Evolutionary conservation across 2,888 invertebrate species (phyloP).

Genomic region (Dryobotodes eremita): DNA sequence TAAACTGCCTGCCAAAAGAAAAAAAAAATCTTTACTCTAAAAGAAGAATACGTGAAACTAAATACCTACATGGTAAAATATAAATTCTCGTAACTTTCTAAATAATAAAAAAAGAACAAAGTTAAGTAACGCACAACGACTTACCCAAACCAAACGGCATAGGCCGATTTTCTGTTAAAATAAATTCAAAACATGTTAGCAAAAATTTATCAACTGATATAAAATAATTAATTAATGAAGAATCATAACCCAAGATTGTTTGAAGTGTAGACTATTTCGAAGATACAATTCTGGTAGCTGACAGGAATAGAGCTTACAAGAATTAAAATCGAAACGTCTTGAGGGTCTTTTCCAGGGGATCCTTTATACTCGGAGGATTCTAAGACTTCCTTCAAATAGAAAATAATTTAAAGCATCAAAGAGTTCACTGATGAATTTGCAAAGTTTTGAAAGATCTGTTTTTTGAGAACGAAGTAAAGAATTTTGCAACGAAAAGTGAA

Average conservation of each 20-base stretch:
- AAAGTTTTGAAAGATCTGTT: neutral
- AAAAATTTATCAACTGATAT: neutral
- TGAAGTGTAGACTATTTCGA: slow-evolving; percentile 3
- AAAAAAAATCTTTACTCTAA: neutral
- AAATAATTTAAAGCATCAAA: neutral
- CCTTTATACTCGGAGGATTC: neutral
- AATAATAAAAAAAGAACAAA: too few species aligned
- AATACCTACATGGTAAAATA: neutral
- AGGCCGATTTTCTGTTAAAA: slow-evolving; percentile 26
- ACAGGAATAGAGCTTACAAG: neutral
- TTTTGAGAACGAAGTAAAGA: neutral
- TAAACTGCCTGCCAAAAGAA: slow-evolving; percentile 16
- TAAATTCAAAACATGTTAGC: slow-evolving; percentile 3
- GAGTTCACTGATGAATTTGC: neutral
- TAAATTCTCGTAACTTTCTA: neutral
- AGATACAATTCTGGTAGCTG: neutral
- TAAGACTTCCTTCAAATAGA: neutral
- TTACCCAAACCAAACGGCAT: slow-evolving; percentile 8
- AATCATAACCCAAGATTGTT: neutral
- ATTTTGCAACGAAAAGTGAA: neutral
- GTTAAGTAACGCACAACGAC: neutral
- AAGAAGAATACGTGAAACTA: neutral
- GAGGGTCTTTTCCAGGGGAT: neutral
- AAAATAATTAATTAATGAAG: neutral
- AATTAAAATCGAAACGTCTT: neutral